Conservation (phyloP, 2,113 vertebrate species). For the Herpailurus yagouaroundi region DNA sequence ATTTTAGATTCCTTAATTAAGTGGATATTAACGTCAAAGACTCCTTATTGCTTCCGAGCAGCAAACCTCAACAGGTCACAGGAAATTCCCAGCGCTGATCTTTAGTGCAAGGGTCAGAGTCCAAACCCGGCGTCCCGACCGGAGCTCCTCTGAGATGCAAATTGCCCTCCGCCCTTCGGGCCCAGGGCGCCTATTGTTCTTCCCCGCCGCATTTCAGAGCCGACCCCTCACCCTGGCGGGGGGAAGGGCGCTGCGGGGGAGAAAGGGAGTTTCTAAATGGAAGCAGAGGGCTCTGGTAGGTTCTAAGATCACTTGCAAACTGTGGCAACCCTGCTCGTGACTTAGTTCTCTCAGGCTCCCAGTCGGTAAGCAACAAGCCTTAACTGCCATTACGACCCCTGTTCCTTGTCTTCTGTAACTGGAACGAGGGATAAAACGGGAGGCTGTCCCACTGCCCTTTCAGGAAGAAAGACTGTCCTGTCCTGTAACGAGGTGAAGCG, state of each 20-base stretch:
- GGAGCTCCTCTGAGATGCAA: neutral
- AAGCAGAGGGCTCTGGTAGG: neutral
- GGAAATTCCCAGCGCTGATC: neutral
- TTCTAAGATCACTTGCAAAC: neutral
- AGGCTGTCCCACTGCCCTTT: neutral
- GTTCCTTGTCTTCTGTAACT: neutral
- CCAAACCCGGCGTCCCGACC: neutral
- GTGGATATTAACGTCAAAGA: neutral
- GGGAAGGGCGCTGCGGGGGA: neutral
- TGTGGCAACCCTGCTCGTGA: neutral
- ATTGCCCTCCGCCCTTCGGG: neutral
- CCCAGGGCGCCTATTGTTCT: neutral
- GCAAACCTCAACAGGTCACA: neutral
- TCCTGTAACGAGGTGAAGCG: neutral
- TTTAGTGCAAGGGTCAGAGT: neutral
- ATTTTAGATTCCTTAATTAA: neutral
- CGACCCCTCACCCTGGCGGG: neutral
- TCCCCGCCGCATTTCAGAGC: neutral
- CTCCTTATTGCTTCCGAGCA: neutral
- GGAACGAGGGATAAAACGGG: neutral
- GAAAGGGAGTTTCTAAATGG: neutral
- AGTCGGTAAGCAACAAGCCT: neutral
- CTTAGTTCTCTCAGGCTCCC: neutral
- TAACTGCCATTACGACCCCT: neutral
- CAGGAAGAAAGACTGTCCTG: neutral